Base-by-base conservation (phyloP, 2,888 invertebrate genomes). In the Odontothrips loti region DNA sequence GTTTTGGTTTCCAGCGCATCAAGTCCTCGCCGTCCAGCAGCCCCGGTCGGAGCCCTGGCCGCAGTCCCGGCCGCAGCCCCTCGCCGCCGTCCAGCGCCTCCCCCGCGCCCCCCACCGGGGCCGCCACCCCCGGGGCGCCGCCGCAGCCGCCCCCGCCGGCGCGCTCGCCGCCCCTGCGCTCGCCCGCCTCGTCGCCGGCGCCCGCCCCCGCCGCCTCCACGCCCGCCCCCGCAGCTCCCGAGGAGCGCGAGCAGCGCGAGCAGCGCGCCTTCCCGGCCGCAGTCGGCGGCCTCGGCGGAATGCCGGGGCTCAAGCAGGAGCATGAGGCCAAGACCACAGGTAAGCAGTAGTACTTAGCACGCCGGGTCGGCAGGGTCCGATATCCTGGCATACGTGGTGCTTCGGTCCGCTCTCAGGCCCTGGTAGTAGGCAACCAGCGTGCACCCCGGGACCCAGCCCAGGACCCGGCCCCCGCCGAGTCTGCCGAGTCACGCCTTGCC, bases 281-380 rank as follows among this genome's bases (percentile, higher is more conserved):
- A 88, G 83, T 87, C 88, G 86, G 90, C 87, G 83, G 90, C 87
- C 0, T 90, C 88, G 86, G 90, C 87, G 84, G 90, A 87, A 1
- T 90, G 80, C 82, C 81, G 43, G 82, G 82, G 82, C 17, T 79
- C 68, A 48, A 48, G 58, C 81, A 79, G 58, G 79, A 80, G 27
- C 68, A 81, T 12, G 80, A 81, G 29, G 79, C 63, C 34, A 81
- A 82, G 75, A 47, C 23, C 27, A 80, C 79, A 79, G 82, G 81
- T 80, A 27, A 47, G 80, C n/a, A 11, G 51, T 11, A n/a, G 20
- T 23, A 47, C n/a, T n/a, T n/a, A n/a, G n/a, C n/a, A n/a, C n/a
- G n/a, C n/a, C n/a, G n/a, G n/a, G n/a, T n/a, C n/a, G n/a, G n/a
- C n/a, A n/a, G n/a, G n/a, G n/a, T n/a, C n/a, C n/a, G n/a, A n/a